Percentiles rank a stretch among this genome's conserved stretches.
These are phyloP conservation scores for Callospermophilus lateralis DNA, from an alignment of 2,113 vertebrate species.

Conservation along the genomic window DNA sequence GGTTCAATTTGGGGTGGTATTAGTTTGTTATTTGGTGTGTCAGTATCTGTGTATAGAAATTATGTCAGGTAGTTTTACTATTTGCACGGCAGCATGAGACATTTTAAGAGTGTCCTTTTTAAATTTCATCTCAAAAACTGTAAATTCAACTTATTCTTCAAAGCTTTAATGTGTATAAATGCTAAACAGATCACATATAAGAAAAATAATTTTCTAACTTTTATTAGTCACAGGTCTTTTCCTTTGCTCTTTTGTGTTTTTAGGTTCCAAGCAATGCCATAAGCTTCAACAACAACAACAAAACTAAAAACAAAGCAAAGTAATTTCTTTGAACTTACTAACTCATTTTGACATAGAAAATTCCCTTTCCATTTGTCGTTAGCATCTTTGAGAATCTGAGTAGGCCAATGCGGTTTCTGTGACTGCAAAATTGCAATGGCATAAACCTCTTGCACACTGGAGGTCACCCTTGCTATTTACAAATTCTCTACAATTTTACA, in stretches of 20 bases:
- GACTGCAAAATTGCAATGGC: conserved; percentile 76
- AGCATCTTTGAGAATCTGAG: conserved; percentile 55
- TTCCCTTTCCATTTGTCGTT: conserved; percentile 52
- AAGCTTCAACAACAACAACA: conserved; percentile 46
- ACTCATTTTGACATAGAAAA: conserved; percentile 61
- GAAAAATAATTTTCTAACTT: conserved; percentile 34
- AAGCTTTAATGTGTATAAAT: conserved; percentile 36
- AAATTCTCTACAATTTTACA: conserved; percentile 81
- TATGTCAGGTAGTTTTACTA: neutral
- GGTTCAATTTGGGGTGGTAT: conserved; percentile 53
- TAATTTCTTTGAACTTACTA: conserved; percentile 63
- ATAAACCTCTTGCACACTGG: conserved; percentile 89
- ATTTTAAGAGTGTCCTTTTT: conserved; percentile 48
- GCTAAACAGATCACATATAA: conserved; percentile 44
- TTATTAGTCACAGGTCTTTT: conserved; percentile 50
- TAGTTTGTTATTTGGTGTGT: conserved; percentile 40
- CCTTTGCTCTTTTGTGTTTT: conserved; percentile 44
- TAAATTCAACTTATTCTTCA: conserved; percentile 58
- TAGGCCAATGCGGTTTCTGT: conserved; percentile 57
- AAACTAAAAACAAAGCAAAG: conserved; percentile 28
- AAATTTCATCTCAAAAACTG: conserved; percentile 43
- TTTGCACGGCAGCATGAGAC: neutral
- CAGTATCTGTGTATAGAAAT: conserved; percentile 34
- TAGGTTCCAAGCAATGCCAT: neutral
- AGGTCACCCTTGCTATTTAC: conserved; percentile 90